Conservation (phyloP, 2,113 vertebrate species). For the Nothobranchius furzeri region DNA sequence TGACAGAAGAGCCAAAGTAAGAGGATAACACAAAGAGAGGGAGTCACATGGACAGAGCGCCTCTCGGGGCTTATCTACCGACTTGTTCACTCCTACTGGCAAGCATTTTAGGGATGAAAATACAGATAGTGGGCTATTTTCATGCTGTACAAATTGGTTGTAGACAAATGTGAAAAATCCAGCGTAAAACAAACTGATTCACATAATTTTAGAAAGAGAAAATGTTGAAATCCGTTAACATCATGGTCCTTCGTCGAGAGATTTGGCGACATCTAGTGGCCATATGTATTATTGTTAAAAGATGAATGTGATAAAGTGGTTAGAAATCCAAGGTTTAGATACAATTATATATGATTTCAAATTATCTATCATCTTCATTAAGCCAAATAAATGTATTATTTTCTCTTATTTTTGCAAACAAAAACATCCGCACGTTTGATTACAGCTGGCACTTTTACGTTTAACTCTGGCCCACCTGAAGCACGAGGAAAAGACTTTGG, state of each 20-base stretch:
- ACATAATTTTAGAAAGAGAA: background rate
- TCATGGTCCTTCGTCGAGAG: background rate
- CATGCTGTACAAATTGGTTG: background rate
- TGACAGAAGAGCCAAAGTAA: conserved; percentile 50
- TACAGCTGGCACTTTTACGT: no score
- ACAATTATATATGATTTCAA: no score
- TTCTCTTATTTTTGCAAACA: no score
- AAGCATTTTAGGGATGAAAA: background rate
- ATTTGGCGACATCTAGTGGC: conserved; percentile 43
- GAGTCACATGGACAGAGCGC: conserved; percentile 56
- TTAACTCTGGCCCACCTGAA: conserved; percentile 4
- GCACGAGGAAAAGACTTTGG: conserved; percentile 12
- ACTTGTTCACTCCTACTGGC: background rate
- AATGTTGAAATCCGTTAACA: background rate
- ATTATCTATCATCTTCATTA: no score
- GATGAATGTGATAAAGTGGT: no score
- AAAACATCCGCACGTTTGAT: no score
- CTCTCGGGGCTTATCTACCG: conserved; percentile 45
- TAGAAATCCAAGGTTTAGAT: no score
- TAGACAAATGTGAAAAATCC: no score
- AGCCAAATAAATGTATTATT: no score
- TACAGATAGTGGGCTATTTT: background rate
- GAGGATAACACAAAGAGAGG: conserved; percentile 55
- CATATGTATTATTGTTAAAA: background rate
- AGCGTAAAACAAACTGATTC: background rate